These are phyloP conservation scores for Solenopsis fugax DNA, from an alignment of 1,140 invertebrate species.

Conservation along the genomic window DNA sequence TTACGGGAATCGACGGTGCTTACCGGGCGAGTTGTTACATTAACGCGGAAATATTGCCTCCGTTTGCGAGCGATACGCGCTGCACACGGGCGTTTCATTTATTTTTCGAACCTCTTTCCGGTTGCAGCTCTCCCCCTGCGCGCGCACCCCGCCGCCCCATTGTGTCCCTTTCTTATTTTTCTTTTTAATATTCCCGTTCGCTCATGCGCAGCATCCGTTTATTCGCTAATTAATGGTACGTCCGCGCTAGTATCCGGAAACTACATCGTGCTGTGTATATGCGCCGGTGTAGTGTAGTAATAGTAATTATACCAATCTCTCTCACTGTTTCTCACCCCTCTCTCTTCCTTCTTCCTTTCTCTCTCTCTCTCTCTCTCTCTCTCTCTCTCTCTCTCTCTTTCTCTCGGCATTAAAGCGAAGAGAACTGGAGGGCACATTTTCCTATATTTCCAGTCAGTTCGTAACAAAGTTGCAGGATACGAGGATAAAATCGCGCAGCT, in stretches of 20 bases:
- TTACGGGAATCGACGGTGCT: slow-evolving; percentile 61
- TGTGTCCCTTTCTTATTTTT: slow-evolving; percentile 29
- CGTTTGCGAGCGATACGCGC: slow-evolving; percentile 51
- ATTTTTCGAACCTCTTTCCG: slow-evolving; percentile 52
- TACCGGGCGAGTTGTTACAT: slow-evolving; percentile 59
- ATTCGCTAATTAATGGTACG: slow-evolving; percentile 54
- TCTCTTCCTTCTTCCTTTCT: not conserved
- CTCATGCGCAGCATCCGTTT: slow-evolving; percentile 54
- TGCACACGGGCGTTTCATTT: slow-evolving; percentile 34
- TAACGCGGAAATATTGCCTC: slow-evolving; percentile 64
- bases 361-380: not conserved
- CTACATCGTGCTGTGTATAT: not conserved
- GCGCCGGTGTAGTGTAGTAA: slow-evolving; percentile 10
- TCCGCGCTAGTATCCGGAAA: slow-evolving; percentile 43
- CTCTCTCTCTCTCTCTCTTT: not conserved
- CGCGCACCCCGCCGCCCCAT: not conserved
- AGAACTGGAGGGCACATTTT: slow-evolving; percentile 11
- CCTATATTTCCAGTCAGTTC: slow-evolving; percentile 13
- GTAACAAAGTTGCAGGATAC: not conserved
- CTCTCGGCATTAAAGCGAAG: slow-evolving; percentile 5
- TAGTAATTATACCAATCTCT: slow-evolving; percentile 31
- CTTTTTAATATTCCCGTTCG: slow-evolving; percentile 39
- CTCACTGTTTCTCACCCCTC: not conserved
- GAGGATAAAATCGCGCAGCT: not conserved
- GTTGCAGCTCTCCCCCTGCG: not conserved